phyloP scores from a whole-genome alignment of 2,888 invertebrate genomes.

The Xestia sexstrigata region DNA sequence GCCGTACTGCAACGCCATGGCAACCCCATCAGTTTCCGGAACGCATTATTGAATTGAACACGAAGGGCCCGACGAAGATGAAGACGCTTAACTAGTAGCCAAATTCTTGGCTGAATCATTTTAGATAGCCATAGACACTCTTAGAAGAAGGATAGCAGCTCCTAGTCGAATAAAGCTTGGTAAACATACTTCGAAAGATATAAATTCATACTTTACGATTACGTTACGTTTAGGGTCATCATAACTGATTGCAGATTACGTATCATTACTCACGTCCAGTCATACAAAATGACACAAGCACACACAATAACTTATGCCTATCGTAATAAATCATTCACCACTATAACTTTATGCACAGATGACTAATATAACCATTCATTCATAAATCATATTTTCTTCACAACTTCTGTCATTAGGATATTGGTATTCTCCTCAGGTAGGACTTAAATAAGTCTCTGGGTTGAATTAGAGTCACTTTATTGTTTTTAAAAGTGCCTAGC shows the following conservation, averaged over 20 bases:
- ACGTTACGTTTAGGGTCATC: not conserved
- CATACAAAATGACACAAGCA: slow-evolving; percentile 31
- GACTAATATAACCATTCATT: slow-evolving; percentile 45
- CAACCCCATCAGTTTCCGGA: too few relatives aligned
- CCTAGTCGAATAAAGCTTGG: not conserved
- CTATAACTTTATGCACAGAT: slow-evolving; percentile 37
- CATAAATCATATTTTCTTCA: slow-evolving; percentile 46
- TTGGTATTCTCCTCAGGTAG: slow-evolving; percentile 33
- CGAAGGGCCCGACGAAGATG: too few relatives aligned
- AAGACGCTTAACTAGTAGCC: not conserved
- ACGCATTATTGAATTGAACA: too few relatives aligned
- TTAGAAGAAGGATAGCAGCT: not conserved
- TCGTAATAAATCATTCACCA: slow-evolving; percentile 26
- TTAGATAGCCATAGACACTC: not conserved
- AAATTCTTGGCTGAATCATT: not conserved
- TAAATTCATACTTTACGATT: slow-evolving; percentile 5
- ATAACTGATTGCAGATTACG: slow-evolving; percentile 22
- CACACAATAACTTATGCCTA: slow-evolving; percentile 24
- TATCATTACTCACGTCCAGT: slow-evolving; percentile 27
- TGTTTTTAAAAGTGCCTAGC: not conserved
- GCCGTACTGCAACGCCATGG: too few relatives aligned
- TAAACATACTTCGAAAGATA: not conserved
- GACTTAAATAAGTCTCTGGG: not conserved
- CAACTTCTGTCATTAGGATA: slow-evolving; percentile 15
- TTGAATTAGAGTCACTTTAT: not conserved